Evolutionary conservation across 2,888 invertebrate species (phyloP), one percentile per base, ranked within the genome.

Genomic region (Lucinisca nassula): DNA sequence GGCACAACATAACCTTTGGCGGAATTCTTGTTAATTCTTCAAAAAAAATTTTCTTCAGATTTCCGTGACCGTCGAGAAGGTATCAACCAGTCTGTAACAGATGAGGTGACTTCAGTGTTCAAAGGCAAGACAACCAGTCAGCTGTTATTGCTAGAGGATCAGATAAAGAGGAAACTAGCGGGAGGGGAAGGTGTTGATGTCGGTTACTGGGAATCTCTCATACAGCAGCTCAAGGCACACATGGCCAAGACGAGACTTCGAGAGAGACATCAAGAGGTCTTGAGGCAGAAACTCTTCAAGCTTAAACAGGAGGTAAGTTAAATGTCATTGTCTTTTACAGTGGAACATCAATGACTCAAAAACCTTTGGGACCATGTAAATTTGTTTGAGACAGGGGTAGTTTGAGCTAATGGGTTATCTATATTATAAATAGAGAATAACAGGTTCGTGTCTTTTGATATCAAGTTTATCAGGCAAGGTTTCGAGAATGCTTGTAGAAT

Each of bases 221-320:
- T 99, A 49, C 98, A 98, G n/a, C 99, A 99, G 96, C 97, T 99
- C 14, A 99, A 98, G 97, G 99, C 99, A 8, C 98, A 99, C 96
- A 98, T 98, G 98, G 98, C 99, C 0, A 97, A 99, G 93, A 98
- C 99, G 0, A 97, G 99, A 45, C 97, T 99, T 17, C 97, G 98
- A 80, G 99, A 99, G 96, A 97, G 98, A 0, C 99, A 99, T 97
- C 98, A 99, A 96, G 98, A 98, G 91, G 98, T 98, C 96, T 97
- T 99, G 90, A 97, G 98, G 78, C 97, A 98, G 94, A 99, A 99
- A 97, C 97, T 99, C 93, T 98, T 98, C 96, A 97, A 98, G 92
- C 97, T 99, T 24, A 99, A 99, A 96, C 98, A 98, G 82, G 98
- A 95, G 93, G 95, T 95, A 85, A 74, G 3, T 67, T n/a, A n/a